Evolutionary conservation across 2,797 vertebrate genomes (phyloP), one percentile per base, ranked within the genome.

Genomic region (Enteromius argenteus): DNA sequence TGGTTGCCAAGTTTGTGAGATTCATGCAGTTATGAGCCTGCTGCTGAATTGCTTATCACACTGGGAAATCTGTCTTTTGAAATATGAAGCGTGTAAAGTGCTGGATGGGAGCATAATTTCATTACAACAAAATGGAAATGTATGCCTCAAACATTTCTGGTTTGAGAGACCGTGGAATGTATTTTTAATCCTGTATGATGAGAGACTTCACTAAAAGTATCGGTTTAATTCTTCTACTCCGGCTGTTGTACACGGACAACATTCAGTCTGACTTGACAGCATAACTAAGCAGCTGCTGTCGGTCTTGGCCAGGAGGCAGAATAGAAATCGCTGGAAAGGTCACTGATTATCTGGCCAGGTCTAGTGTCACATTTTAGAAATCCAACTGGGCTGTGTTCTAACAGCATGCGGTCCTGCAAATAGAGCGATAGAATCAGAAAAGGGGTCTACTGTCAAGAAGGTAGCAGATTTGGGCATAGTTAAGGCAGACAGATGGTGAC

Each of bases 261-360:
- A 66, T 81, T 71, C 27, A 27, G 69, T 32, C 44, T 83, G 78
- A 78, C 69, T 64, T 46, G 84, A 80, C 75, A 64, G 80, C 90
- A 90, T 88, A 89, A 87, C 83, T 73, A 72, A 86, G 80, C 89
- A 91, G 90, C 90, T 91, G 89, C 85, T 90, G 79, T 77, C 74
- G 72, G 79, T 81, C 87, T 81, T 85, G 51, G 72, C 66, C 77
- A 51, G 81, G 75, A 88, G 88, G 84, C 85, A 66, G 51, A 8
- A 85, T 69, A 90, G 68, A 88, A 88, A 90, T 87, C 83, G 86
- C 87, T 42, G 83, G 68, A 90, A 91, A 91, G 88, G 86, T 88
- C 81, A 85, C 83, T 79, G 83, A 92, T 93, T 92, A 92, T 93
- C 88, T 42, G 84, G 66, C 88, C 79, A 69, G 60, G 90, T 91